Evolutionary conservation across 2,113 vertebrate genomes (phyloP), one percentile per base, ranked within the genome.

Genomic region (Clupea harengus): DNA sequence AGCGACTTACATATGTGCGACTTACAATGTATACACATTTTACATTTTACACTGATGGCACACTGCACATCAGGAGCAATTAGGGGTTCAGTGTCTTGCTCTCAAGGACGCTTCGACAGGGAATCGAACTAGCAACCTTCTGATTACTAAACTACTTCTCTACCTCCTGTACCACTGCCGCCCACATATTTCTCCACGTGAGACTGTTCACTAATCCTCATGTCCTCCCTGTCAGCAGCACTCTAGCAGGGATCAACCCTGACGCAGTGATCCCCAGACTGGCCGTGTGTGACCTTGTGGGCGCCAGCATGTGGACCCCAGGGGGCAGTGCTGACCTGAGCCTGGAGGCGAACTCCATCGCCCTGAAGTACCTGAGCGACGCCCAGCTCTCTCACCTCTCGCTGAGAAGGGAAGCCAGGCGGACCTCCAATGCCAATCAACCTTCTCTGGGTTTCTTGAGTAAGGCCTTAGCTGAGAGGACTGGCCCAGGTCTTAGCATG

Each of bases 301-400:
- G 94, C 85, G 90, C 96, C 92, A 92, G 94, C 83, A 91, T 95
- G n/a, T 93, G 96, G 90, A 92, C 92, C 45, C 93, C 95, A 3
- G 94, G 89, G 0, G 91, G 95, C 85, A 92, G 93, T 1, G 96
- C 90, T 72, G 98, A 99, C 88, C 94, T 99, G 85, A 99, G 97
- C 87, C 95, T 99, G 94, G 98, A 99, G 91, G 98, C 98, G 81
- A 99, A 99, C 0, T 97, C 98, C 89, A 99, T 99, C 83, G 97
- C 97, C 3, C 96, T 98, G 84, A 98, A 98, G 44, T 99, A 99
- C 86, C 94, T 99, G 82, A 97, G 92, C 84, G 96, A 99, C 92
- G 93, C 94, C 47, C 97, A 98, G 89, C 92, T 99, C 6, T 97
- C 96, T 57, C 93, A 93, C 3, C 94, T 98, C 17, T 96, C 96